Evolutionary conservation across 2,113 vertebrate species (phyloP), one percentile per base, ranked within the genome.

Genomic region (Okapia johnstoni): DNA sequence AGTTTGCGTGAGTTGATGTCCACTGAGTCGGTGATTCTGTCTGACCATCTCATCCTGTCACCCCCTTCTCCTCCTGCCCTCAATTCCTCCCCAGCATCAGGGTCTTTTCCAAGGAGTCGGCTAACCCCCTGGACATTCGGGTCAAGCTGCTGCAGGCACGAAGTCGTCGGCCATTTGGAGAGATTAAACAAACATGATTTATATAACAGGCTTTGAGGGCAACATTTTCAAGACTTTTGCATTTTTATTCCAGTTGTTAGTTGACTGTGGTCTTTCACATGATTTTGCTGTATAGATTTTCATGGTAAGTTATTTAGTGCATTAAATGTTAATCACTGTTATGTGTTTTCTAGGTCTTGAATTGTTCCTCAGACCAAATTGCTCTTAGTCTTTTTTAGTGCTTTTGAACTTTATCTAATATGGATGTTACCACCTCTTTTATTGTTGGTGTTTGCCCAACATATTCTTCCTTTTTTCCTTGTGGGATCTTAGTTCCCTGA

Each of bases 321-420:
- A 17, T 66, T 76, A 80, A 43, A 55, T 6, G 14, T 28, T 30
- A 5, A 6, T 19, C 7, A 0, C 3, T 19, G 57, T 7, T 9
- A 1, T 0, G 36, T 1, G 11, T 1, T 80, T 36, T 0, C 1
- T 9, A 19, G 12, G 10, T 40, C 52, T 28, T 17, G 28, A 9
- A 21, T 63, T 21, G 10, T 6, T 48, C 46, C 28, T 40, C 40
- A 7, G 54, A 12, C 33, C 79, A 14, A 7, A 5, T 8, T 2
- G 1, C 12, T 5, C 50, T 50, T 11, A 21, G 33, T 17, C 26
- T 16, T 46, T 48, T 15, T 15, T 7, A 16, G 57, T 1, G 3
- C 12, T 16, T 15, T 30, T 21, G 13, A 46, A 50, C 55, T 66
- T 60, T 4, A 21, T 30, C 43, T 43, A 55, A 23, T 6, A 0